Conservation (phyloP, 1,140 invertebrate species). For the Caenorhabditis inopinata region DNA sequence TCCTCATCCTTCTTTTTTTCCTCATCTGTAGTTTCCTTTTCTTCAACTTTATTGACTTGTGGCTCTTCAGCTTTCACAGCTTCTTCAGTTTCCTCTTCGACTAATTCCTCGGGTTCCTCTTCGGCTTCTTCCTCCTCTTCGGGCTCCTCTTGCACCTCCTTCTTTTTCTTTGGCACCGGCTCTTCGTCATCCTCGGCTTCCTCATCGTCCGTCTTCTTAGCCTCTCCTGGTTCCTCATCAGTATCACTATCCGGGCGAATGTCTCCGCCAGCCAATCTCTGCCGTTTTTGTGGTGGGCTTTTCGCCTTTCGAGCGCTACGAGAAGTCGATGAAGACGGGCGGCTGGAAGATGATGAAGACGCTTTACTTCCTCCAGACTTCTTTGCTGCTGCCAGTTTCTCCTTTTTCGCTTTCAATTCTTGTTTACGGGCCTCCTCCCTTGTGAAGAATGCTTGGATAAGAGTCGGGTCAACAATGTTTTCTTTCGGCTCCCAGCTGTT, state of each 20-base stretch:
- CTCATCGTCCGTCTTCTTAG: not conserved
- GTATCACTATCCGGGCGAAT: conserved; percentile 37
- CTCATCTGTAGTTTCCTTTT: not conserved
- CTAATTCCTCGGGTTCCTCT: not conserved
- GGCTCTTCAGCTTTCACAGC: not conserved
- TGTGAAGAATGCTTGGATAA: not conserved
- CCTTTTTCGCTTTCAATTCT: not conserved
- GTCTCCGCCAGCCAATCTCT: conserved; percentile 22
- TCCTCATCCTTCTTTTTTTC: not conserved
- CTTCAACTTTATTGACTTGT: not conserved
- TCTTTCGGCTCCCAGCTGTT: conserved; percentile 40
- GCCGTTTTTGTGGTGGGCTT: conserved; percentile 10
- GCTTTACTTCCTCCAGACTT: not conserved
- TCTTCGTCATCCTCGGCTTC: not conserved
- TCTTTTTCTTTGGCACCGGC: not conserved
- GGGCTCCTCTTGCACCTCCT: not conserved
- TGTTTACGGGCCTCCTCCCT: not conserved
- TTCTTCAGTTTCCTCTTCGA: not conserved
- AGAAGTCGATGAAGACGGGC: not conserved
- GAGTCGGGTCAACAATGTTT: conserved; percentile 20
- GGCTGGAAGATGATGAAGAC: not conserved
- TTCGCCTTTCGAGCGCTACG: not conserved
- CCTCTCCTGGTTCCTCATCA: not conserved
- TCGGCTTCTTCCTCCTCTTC: not conserved
- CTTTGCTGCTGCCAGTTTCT: not conserved